Percentiles rank a stretch among this genome's conserved stretches.
These are phyloP conservation scores for Parnassius smintheus DNA, from an alignment of 2,888 invertebrate genomes.

Conservation along the genomic window DNA sequence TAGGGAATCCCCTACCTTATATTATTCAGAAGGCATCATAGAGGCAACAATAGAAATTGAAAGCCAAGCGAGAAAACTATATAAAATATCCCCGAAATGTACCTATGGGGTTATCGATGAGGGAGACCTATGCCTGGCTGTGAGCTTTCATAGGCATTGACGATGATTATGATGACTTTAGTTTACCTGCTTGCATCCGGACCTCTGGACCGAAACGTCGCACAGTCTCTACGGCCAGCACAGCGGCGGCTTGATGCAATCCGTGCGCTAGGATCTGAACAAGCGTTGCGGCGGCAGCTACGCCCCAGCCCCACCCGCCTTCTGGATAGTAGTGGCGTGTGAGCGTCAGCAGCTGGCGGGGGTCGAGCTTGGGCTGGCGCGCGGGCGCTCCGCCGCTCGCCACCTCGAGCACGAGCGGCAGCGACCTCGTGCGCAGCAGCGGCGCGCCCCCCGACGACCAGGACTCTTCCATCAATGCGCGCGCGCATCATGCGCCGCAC, in stretches of 20 bases:
- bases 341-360: conserved; percentile 83
- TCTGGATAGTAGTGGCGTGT: conserved; percentile 93
- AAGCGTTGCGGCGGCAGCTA: conserved; percentile 85
- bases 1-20: too few relatives aligned
- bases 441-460: conserved; percentile 81
- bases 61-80: too few relatives aligned
- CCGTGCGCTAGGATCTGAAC: conserved; percentile 89
- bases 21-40: too few relatives aligned
- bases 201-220: conserved; percentile 82
- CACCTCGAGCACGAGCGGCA: conserved; percentile 83
- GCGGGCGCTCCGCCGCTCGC: conserved; percentile 71
- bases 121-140: too few relatives aligned
- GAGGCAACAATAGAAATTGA: too few relatives aligned
- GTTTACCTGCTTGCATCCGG: conserved; percentile 84
- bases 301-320: conserved; percentile 94
- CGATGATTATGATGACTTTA: background rate
- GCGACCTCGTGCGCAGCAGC: conserved; percentile 84
- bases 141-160: too few relatives aligned
- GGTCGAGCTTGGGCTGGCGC: conserved; percentile 75
- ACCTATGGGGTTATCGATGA: too few relatives aligned
- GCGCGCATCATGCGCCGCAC: conserved; percentile 69
- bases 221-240: conserved; percentile 81
- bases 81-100: too few relatives aligned
- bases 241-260: conserved; percentile 84
- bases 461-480: conserved; percentile 78